A percentile compares a stretch with the other conserved stretches of the same genome.
These are phyloP conservation scores for Drosophila nasuta DNA, from an alignment of 1,140 invertebrate species.

Conservation along the genomic window DNA sequence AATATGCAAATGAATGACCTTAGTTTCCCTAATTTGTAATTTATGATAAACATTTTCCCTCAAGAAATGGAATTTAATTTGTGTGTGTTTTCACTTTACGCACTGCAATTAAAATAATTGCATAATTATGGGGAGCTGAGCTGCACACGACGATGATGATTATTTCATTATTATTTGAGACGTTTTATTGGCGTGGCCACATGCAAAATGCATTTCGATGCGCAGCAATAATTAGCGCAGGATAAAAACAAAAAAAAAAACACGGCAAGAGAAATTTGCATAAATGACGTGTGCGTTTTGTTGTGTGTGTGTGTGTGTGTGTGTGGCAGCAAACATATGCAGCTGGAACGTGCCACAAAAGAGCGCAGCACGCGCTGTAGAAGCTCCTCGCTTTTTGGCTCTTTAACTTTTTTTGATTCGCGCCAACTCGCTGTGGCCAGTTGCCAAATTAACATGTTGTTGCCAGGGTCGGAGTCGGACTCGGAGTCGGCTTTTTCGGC, in stretches of 20 bases:
- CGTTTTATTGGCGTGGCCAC: slow-evolving; percentile 6
- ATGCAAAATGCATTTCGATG: slow-evolving; percentile 1
- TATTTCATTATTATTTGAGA: slow-evolving; percentile 13
- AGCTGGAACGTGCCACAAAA: slow-evolving; percentile 49
- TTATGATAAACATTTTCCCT: not conserved
- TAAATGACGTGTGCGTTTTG: slow-evolving; percentile 14
- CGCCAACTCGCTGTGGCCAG: not conserved
- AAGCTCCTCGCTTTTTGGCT: not conserved
- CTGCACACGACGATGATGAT: slow-evolving; percentile 5
- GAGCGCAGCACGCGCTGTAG: slow-evolving; percentile 18
- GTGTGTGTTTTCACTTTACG: slow-evolving; percentile 11
- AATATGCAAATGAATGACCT: too few relatives aligned
- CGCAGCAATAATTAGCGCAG: slow-evolving; percentile 25
- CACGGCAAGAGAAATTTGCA: slow-evolving; percentile 19
- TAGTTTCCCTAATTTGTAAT: not conserved
- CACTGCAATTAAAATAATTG: slow-evolving; percentile 43
- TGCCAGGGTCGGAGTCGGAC: not conserved
- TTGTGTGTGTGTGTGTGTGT: not conserved
- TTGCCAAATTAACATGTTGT: slow-evolving; percentile 55
- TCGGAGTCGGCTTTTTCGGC: not conserved
- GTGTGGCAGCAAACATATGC: slow-evolving; percentile 21
- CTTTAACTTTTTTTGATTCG: slow-evolving; percentile 20
- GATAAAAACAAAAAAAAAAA: not conserved
- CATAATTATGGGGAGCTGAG: slow-evolving; percentile 30
- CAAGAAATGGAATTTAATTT: not conserved